Evolutionary conservation across 1,140 invertebrate genomes (phyloP), one percentile per base, ranked within the genome.

Genomic region (Drosophila leontia): DNA sequence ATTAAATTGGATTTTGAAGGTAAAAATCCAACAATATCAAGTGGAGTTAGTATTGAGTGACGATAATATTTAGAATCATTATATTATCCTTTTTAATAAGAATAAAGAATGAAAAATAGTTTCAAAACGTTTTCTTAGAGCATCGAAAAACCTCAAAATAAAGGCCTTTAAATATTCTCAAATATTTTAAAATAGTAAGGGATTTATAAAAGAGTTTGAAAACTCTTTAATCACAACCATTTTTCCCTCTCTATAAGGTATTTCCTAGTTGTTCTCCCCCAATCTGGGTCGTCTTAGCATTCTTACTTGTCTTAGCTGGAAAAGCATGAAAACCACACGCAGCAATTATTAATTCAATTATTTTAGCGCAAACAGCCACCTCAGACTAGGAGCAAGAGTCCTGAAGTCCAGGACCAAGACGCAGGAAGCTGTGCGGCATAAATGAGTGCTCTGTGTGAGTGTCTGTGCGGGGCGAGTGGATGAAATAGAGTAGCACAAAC

Each of bases 291-390:
- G 42, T n/a, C 51, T 29, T 41, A 29, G 41, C 63, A 70, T 70
- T 70, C 67, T 69, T 68, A 70, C 63, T 90, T 90, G 84, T 75
- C 86, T 92, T 92, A 92, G 91, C 91, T 88, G 81, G 68, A 78
- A 92, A 91, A 92, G 81, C 83, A 92, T 92, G 91, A 91, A 92
- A 92, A 92, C 91, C 91, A 92, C 91, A 92, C 91, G 91, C 91
- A 92, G 91, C 86, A 92, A 92, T 92, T 92, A 92, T 92, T 92
- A 92, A 92, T 92, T 92, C 91, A 92, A 92, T 92, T 92, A 92
- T 91, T 91, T 88, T 83, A 88, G 91, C 84, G 78, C 83, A 92
- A 85, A 90, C 85, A 85, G 81, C 63, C 85, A 90, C 81, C 85
- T 88, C 78, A 88, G 84, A 88, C 78, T 57, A 63, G 56, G 44